Base-by-base conservation (phyloP, 2,888 invertebrate genomes). In the Caenorhabditis afra region DNA sequence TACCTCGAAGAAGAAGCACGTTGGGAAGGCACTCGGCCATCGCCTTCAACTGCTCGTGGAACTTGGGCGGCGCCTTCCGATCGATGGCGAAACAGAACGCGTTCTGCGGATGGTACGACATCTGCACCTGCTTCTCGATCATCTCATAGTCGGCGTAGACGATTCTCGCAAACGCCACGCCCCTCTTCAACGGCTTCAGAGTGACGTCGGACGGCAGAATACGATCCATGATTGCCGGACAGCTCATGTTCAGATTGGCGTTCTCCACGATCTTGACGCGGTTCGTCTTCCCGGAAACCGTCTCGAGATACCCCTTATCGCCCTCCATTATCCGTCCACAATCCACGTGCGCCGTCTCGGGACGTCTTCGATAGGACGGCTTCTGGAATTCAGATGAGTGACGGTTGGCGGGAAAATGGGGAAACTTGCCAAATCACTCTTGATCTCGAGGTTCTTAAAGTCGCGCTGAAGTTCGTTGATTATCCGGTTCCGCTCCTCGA, bases 121-220 rank as follows among this genome's bases (percentile, higher is more conserved):
- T 59, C 52, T 75, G 58, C n/a, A 83, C 53, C 64, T 83, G 79
- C 52, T 77, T 79, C 50, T 83, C 83, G 50, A 83, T 59, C 57
- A 83, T 68, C 44, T 81, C 74, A 52, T 83, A 83, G 66, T 81
- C 79, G 29, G 50, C 68, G 52, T 77, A 83, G 18, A 83, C 83
- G 1, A 79, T 77, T 58, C 83, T 41, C 1, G 83, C 83, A 23
- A 83, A 83, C 10, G 83, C 81, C 1, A 81, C 65, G 14, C 81
- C 81, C n/a, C 57, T 57, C 16, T 73, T 64, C 57, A 73, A 35
- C 10, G 57, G 73, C 41, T 37, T 64, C 58, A 73, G 44, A 14
- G 11, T 10, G 3, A 37, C 22, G n/a, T 35, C 57, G 3, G 41
- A 0, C 11, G 79, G 68, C 10, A 70, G 23, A 23, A 74, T 61